Base-by-base conservation (phyloP, 1,140 invertebrate genomes). In the Cryptotermes secundus region DNA sequence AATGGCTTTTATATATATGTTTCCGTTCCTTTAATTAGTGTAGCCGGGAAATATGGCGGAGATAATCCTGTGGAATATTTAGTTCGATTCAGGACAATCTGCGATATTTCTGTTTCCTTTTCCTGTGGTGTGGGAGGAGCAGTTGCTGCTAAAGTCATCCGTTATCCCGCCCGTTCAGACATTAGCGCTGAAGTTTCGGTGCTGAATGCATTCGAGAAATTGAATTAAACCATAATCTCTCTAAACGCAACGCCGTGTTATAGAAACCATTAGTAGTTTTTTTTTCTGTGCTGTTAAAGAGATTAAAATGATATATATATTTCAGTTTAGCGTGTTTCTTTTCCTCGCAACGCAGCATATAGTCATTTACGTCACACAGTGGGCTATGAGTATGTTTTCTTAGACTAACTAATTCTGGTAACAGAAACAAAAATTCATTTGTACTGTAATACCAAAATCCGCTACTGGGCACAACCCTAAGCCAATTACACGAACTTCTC, bases 1-100 rank as follows among this genome's bases (percentile, higher is more conserved):
- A 72, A 72, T 72, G n/a, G 59, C n/a, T 72, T 31, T 72, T 72
- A 72, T 72, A 72, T n/a, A n/a, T n/a, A 72, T n/a, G n/a, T 72
- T 72, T 72, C 59, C 59, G 59, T 72, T 72, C 6, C 59, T 31
- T 26, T 72, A 72, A 72, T 72, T 0, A 31, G 59, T 31, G 26
- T 26, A 26, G 26, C 59, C 59, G 59, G 59, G 59, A 72, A 72
- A 72, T 72, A 72, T 72, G 59, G 59, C 59, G 59, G 26, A 72
- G 26, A 72, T 72, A 72, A 72, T 72, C 59, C 26, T 31, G 14
- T 72, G 59, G 59, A 31, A 31, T 72, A 72, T n/a, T 72, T 72
- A 6, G 59, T 72, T 72, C 59, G 59, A 72, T 72, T 72, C 12
- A 49, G 45, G 45, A 19, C 45, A 49, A 49, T 49, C 59, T 72